Evolutionary conservation across 2,888 invertebrate species (phyloP), one percentile per base, ranked within the genome.

Genomic region (Drosophila maculinotata): DNA sequence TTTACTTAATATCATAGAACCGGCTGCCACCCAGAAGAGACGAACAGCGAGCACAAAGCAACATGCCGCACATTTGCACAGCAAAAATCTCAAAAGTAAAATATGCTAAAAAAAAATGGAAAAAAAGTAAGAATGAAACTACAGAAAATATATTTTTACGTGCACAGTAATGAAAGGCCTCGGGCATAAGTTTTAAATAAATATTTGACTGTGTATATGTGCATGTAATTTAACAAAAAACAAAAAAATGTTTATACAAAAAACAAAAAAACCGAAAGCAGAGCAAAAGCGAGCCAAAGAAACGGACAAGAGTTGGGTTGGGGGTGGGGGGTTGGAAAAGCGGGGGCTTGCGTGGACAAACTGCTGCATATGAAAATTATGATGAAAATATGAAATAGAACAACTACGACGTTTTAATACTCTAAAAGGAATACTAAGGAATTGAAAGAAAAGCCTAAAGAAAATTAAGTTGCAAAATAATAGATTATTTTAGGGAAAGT

Each of bases 111-210:
- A 59, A 41, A 15, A 17, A 1, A n/a, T 1, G 9, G 7, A 5
- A 36, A 38, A 62, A 25, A 48, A 44, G 33, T 28, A 41, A 48
- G 25, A 42, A 57, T 30, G 25, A 66, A 74, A 69, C 62, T 69
- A 53, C 35, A 48, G 49, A 53, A 52, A 45, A 69, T 65, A 58
- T 54, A 70, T 68, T 76, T 80, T 65, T 71, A 76, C 70, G 81
- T 70, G 78, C 77, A 59, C 71, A 85, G 84, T 85, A 87, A 84
- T 84, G 86, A 84, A 84, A 85, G 79, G 76, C 84, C 84, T 79
- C 79, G 71, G 72, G 84, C 85, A 79, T 78, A 84, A 84, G 84
- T 84, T 85, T 84, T 79, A 87, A 87, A 87, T 84, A 84, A 84
- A 84, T 84, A 84, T 87, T 87, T 82, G 78, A 67, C 82, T 70